Evolutionary conservation across 1,140 invertebrate genomes (phyloP), one percentile per base, ranked within the genome.

Genomic region (Bicyclus anynana): DNA sequence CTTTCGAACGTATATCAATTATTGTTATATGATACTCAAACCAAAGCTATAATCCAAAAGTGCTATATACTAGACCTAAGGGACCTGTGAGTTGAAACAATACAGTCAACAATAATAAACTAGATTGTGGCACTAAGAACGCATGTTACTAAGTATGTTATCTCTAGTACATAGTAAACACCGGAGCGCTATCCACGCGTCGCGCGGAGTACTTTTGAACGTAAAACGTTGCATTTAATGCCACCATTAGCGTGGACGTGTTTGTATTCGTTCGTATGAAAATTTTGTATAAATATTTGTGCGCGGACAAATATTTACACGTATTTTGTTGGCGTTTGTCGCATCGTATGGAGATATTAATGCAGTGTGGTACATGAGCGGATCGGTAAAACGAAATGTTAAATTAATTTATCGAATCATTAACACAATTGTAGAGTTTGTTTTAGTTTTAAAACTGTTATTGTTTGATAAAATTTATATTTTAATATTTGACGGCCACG

Each of bases 81-180:
- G 23, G n/a, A n/a, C n/a, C n/a, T n/a, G n/a, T n/a, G n/a, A n/a
- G n/a, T n/a, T n/a, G n/a, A n/a, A n/a, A n/a, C n/a, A n/a, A 23
- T 7, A 23, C 7, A 23, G 23, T 23, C 23, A 23, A 7, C 23
- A 23, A 7, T 29, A 29, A 6, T 29, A 29, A 33, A 33, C 29
- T 33, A 12, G 2, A 40, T 40, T 17, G 37, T 40, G 0, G 17
- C 17, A 40, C 5, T 14, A 40, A 40, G 27, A 40, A 52, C 35
- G 21, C 50, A 13, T 13, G 4, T 20, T 27, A 40, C 20, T 21
- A 50, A 40, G 35, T 21, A 50, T 50, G 48, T 52, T 52, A 52
- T 52, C 50, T 52, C 37, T 14, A 14, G n/a, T 17, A 56, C 53
- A 56, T 56, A 14, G 53, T 56, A 56, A 56, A 56, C 48, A 40